Evolutionary conservation across 1,140 invertebrate genomes (phyloP).

Genomic region (Ceratina calcarata): DNA sequence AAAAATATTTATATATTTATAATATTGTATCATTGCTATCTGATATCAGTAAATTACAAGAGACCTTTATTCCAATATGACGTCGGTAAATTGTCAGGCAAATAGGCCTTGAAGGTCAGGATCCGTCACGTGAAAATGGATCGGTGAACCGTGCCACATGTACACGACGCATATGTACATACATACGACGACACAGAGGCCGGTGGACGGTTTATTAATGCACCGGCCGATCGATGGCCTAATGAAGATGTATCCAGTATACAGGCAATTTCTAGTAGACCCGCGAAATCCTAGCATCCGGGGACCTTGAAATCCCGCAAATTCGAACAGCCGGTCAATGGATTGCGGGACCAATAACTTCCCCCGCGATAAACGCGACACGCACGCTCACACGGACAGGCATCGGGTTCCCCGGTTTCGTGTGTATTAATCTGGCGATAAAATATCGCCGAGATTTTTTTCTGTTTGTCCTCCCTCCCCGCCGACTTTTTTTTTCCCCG

Average conservation of each 20-base stretch:
- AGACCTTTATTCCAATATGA: too few species aligned
- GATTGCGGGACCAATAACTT: conserved; percentile 25
- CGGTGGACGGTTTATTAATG: conserved; percentile 42
- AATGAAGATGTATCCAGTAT: conserved; percentile 56
- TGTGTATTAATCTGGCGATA: conserved; percentile 40
- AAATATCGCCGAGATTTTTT: conserved; percentile 20
- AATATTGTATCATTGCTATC: conserved; percentile 1
- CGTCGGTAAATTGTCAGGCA: too few species aligned
- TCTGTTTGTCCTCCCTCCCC: not conserved
- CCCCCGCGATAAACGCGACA: conserved; percentile 1
- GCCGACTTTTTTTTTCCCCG: not conserved
- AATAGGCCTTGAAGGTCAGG: too few species aligned
- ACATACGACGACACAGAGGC: conserved; percentile 29
- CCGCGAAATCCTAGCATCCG: conserved; percentile 10
- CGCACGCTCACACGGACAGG: not conserved
- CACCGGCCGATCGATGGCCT: conserved; percentile 54
- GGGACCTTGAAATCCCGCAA: conserved; percentile 29
- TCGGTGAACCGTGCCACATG: conserved; percentile 15
- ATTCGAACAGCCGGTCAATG: conserved; percentile 27
- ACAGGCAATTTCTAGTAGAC: conserved; percentile 43
- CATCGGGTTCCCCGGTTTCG: too few species aligned
- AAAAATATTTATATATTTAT: too few species aligned
- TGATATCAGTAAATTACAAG: too few species aligned
- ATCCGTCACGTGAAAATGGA: conserved; percentile 29
- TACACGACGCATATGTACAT: not conserved